Evolutionary conservation across 2,888 invertebrate genomes (phyloP), one percentile per base, ranked within the genome.

Genomic region (Sesia apiformis): DNA sequence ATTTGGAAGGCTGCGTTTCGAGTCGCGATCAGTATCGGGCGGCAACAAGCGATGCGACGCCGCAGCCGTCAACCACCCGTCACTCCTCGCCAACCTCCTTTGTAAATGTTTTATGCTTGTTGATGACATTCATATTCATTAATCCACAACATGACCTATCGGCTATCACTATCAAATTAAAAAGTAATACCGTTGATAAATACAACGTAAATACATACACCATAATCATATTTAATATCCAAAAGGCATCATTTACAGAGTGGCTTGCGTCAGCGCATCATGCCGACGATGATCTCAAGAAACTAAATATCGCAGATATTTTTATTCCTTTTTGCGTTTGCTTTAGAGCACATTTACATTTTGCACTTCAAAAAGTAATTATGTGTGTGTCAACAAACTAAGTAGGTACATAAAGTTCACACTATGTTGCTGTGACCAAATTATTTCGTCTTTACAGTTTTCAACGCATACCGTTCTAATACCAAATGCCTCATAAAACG

Each of bases 1-100:
- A 89, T 89, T 88, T 81, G 89, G 89, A 86, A 89, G 76, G 79
- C 88, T 89, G 87, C 73, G 74, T 69, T 76, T 78, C 86, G 78
- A 82, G 83, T 77, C 72, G 74, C 72, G 83, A 84, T 86, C 81
- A 70, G 77, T 83, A 86, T 85, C 84, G 71, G 69, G 57, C 67
- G 65, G 69, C 70, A 70, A 67, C 57, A 66, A 40, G 6, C 43
- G 43, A 40, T 53, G 67, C 70, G 75, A 67, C 70, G 74, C 74
- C 63, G 58, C 53, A 62, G 62, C 69, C 72, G 74, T 77, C 84
- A 78, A 59, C 73, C 58, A 64, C 63, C 76, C 74, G 71, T 86
- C 85, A 81, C 70, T 75, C 69, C 62, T 64, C 49, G 56, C 54
- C 65, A 63, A 64, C 72, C 68, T 70, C 71, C 67, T 78, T 76